Base-by-base conservation (phyloP, 2,888 invertebrate genomes). In the Lordiphosa andalusiaca region DNA sequence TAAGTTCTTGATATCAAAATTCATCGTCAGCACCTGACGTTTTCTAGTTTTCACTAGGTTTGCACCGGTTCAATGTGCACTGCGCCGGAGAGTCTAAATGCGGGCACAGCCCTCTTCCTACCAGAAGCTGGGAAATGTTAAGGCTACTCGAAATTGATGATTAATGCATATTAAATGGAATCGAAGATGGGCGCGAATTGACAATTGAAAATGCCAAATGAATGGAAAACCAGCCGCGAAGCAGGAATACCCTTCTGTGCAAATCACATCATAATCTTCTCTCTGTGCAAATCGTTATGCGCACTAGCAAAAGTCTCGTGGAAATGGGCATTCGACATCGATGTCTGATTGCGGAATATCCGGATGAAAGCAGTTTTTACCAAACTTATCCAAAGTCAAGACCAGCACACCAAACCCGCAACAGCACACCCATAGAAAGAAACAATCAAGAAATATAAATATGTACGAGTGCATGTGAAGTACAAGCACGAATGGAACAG, bases 351-450 rank as follows among this genome's bases (percentile, higher is more conserved):
- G 67, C 30, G 74, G 56, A 59, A 67, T 75, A 85, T 85, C 86
- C 72, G 85, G 83, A 85, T 78, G 61, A 85, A 87, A 87, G 87
- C 86, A 73, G 87, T 87, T 86, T 84, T 69, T 64, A 78, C 73
- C 81, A 83, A 86, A 83, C 86, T 84, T 86, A 84, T 84, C 84
- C 84, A 74, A 84, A 75, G 71, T 84, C 72, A 69, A 71, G 78
- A 78, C 80, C 77, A 73, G 10, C 13, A 19, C 51, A 53, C 25
- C 25, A 41, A 55, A 52, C 53, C 54, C 54, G 61, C 51, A 38
- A 53, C 19, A 42, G 21, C 40, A 40, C 33, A 33, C 30, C 13
- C 30, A 16, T 10, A 44, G 12, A 44, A 33, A 33, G 44, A 44
- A 33, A 44, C 33, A 44, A 44, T 30, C 30, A 44, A 44, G 30